A percentile compares a stretch with the other conserved stretches of the same genome.
Evolutionary conservation across 2,888 invertebrate genomes (phyloP).

Genomic region (Cepaea hortensis): DNA sequence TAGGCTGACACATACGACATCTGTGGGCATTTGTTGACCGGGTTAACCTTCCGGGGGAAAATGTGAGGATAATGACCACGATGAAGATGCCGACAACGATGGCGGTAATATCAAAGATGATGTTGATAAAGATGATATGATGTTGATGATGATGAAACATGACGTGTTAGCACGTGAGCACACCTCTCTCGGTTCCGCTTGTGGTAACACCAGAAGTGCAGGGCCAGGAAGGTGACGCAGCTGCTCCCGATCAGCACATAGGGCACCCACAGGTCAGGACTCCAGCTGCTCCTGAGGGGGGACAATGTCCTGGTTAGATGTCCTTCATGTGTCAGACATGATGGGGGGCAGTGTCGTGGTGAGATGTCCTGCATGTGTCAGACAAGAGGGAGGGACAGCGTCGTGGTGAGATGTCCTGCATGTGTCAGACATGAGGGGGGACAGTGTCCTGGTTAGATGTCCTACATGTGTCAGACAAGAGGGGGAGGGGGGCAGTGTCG

Average conservation of each 20-base stretch:
- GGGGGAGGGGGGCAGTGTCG: neutral
- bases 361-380: no score
- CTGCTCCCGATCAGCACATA: conserved; percentile 57
- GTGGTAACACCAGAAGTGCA: conserved; percentile 63
- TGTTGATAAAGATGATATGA: no score
- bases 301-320: neutral
- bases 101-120: no score
- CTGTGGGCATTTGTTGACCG: no score
- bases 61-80: neutral
- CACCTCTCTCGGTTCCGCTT: conserved; percentile 56
- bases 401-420: no score
- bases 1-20: no score
- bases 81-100: neutral
- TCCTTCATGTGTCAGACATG: no score
- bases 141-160: no score
- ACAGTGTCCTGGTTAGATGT: neutral
- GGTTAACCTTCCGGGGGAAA: no score
- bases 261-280: conserved; percentile 58
- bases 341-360: neutral
- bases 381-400: neutral
- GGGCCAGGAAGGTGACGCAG: conserved; percentile 57
- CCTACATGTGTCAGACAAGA: no score
- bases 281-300: neutral
- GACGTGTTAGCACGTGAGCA: neutral
- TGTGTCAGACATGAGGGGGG: neutral